phyloP scores from a whole-genome alignment of 1,140 invertebrate species.

The Drosophila bipectinata region DNA sequence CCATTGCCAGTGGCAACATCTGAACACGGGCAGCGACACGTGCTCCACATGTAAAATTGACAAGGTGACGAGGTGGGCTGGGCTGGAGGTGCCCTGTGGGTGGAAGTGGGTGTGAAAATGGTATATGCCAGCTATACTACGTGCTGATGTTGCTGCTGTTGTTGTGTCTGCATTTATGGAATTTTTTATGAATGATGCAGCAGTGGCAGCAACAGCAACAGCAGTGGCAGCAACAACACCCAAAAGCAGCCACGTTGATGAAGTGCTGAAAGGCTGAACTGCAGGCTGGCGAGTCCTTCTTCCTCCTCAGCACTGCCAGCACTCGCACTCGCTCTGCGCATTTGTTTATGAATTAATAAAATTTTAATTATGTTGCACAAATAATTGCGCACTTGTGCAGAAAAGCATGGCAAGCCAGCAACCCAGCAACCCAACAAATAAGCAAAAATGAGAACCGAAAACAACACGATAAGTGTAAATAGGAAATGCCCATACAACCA shows the following conservation, averaged over 20 bases:
- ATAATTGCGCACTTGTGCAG: conserved; percentile 73
- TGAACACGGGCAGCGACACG: conserved; percentile 55
- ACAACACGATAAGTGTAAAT: conserved; percentile 48
- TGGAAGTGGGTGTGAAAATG: conserved; percentile 44
- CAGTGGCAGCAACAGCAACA: conserved; percentile 40
- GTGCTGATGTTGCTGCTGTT: conserved; percentile 30
- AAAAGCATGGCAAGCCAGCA: conserved; percentile 39
- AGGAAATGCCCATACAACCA: conserved; percentile 47
- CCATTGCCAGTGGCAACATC: conserved; percentile 32
- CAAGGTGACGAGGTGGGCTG: conserved; percentile 33
- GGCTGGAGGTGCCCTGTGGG: neutral
- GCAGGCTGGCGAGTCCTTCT: conserved; percentile 47
- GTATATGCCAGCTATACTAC: conserved; percentile 26
- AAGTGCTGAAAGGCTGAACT: conserved; percentile 48
- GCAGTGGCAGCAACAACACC: conserved; percentile 41
- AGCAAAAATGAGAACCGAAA: conserved; percentile 35
- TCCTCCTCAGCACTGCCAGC: neutral
- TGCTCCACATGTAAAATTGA: conserved; percentile 46
- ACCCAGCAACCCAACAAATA: conserved; percentile 14
- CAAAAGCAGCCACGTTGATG: conserved; percentile 39
- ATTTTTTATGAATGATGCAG: conserved; percentile 77
- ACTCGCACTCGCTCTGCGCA: conserved; percentile 49
- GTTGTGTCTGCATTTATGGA: conserved; percentile 62
- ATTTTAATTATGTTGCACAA: conserved; percentile 79
- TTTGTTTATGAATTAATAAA: conserved; percentile 79